A percentile compares a stretch with the other conserved stretches of the same genome.
Conservation (phyloP, 2,888 invertebrate genomes). For the Diaphora mendica region DNA sequence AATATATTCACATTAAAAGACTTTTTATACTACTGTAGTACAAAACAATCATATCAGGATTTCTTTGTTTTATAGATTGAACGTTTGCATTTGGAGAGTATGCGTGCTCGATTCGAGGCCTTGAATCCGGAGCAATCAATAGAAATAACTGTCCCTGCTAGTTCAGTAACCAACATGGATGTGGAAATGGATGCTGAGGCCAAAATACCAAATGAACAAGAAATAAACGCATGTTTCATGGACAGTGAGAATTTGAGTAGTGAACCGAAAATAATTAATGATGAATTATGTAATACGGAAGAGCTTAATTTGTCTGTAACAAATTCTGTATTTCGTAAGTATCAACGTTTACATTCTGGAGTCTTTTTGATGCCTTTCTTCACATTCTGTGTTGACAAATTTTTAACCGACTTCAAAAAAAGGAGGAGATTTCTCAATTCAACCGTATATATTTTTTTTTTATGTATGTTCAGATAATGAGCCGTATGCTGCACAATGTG, state of each 20-base stretch:
- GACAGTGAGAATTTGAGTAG: background rate
- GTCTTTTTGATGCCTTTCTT: background rate
- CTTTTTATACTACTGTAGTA: too few relatives aligned
- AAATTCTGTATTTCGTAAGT: constrained; percentile 62
- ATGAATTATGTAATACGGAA: constrained; percentile 62
- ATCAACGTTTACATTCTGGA: background rate
- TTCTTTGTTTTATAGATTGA: constrained; percentile 66
- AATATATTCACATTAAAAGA: too few relatives aligned
- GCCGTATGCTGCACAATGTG: constrained; percentile 44
- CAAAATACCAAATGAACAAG: background rate
- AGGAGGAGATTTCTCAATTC: too few relatives aligned
- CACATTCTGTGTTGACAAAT: too few relatives aligned
- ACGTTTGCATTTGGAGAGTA: constrained; percentile 70
- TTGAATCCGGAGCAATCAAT: background rate
- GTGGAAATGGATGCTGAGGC: background rate
- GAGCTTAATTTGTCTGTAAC: constrained; percentile 63
- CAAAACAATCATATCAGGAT: background rate
- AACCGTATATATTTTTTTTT: too few relatives aligned
- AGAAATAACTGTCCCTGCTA: background rate
- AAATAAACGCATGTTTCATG: background rate
- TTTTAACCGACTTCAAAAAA: too few relatives aligned
- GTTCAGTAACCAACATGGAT: constrained; percentile 13
- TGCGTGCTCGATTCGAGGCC: constrained; percentile 44
- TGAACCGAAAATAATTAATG: constrained; percentile 31
- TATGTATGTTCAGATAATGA: too few relatives aligned